Evolutionary conservation across 2,888 invertebrate genomes (phyloP), one percentile per base, ranked within the genome.

Genomic region (Fragum whitleyi): DNA sequence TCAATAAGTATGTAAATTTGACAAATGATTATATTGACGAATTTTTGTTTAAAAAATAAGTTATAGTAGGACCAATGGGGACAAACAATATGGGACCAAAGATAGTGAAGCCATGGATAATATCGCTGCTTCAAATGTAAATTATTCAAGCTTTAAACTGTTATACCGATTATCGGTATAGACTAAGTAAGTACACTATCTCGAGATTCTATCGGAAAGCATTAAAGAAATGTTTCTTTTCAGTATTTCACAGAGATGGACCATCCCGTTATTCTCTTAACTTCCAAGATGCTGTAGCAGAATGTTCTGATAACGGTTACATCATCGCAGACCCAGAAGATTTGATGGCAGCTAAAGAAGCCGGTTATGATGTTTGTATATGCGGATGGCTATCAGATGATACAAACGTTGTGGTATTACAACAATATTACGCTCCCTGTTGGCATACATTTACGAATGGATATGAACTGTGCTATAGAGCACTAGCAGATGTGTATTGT

Each of bases 381-480:
- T 67, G 67, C 26, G 67, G 67, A 23, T 67, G 67, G 67, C 2
- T 42, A 14, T 67, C 67, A 6, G 47, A 65, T 26, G 61, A n/a
- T 6, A 61, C 53, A 53, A 53, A 59, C 59, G 59, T 59, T 11
- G 6, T 26, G 1, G 26, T 59, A 26, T 26, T 59, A 59, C 59
- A 23, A 26, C 26, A 16, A 7, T 28, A 23, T 59, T 26, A 28
- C 9, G 59, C 0, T 59, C 16, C 3, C 5, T 59, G 59, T 16
- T 59, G 59, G 28, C 26, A 16, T 28, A 6, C 26, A 3, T 59
- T 28, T 11, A 59, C 59, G 6, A 28, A 59, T 28, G 59, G 59
- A 14, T 59, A 59, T 59, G 59, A 59, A 59, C 5, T 59, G 16
- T 59, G 59, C 26, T 26, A 16, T 1, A 59, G 26, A 9, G 2